These are phyloP conservation scores for Poecilus cupreus DNA, from an alignment of 2,888 invertebrate genomes.

Conservation along the genomic window DNA sequence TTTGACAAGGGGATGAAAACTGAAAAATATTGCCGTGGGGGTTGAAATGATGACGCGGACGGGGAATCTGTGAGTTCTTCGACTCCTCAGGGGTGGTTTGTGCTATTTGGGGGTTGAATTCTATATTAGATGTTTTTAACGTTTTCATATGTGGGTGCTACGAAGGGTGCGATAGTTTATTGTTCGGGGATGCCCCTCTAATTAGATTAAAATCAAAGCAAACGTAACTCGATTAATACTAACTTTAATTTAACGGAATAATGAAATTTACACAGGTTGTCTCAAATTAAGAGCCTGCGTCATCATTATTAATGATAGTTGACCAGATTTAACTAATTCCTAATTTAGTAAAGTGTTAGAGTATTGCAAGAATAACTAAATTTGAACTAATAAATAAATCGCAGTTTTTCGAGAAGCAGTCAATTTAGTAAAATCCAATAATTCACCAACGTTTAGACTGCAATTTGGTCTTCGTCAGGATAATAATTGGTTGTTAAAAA, in stretches of 20 bases:
- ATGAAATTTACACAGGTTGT: not conserved
- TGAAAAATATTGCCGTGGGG: conserved; percentile 66
- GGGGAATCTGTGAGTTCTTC: not conserved
- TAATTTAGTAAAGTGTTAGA: too few relatives aligned
- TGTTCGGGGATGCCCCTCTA: conserved; percentile 1
- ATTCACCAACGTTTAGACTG: too few relatives aligned
- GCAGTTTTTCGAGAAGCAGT: too few relatives aligned
- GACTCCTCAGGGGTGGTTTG: conserved; percentile 15
- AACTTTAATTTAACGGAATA: not conserved
- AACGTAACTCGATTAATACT: not conserved
- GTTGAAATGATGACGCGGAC: conserved; percentile 58
- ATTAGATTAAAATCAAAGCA: conserved; percentile 25
- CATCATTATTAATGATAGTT: too few relatives aligned
- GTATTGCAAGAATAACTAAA: too few relatives aligned
- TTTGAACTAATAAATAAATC: too few relatives aligned
- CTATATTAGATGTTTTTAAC: conserved; percentile 47
- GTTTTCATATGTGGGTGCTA: conserved; percentile 18
- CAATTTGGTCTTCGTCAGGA: too few relatives aligned
- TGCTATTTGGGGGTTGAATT: conserved; percentile 34
- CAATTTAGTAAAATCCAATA: too few relatives aligned
- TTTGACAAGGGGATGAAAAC: conserved; percentile 65
- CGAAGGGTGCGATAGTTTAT: conserved; percentile 14
- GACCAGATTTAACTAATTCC: too few relatives aligned
- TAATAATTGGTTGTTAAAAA: too few relatives aligned
- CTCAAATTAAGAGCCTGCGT: not conserved